Evolutionary conservation across 2,888 invertebrate species (phyloP), one percentile per base, ranked within the genome.

Genomic region (Cyaniris semiargus): DNA sequence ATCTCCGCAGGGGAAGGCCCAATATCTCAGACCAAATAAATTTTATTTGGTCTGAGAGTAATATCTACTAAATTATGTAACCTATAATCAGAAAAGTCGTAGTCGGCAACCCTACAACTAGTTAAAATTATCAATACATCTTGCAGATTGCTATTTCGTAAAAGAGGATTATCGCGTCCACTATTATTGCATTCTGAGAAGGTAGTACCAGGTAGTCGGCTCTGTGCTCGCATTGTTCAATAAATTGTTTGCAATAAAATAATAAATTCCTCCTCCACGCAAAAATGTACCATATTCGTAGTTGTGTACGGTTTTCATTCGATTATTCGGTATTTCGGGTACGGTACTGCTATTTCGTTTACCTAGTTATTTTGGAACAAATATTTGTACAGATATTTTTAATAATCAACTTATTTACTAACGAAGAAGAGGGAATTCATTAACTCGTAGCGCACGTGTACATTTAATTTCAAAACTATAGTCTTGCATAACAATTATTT

Each of bases 101-200:
- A 78, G 23, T 75, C 83, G 87, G 74, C 89, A 93, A 81, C 93
- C 93, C 92, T 92, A 82, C 75, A 76, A 71, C 79, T 83, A 83
- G 83, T 85, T 85, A 80, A 83, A 86, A 85, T 87, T 85, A 85
- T 87, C 85, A 84, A 86, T 85, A 88, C 89, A 90, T 90, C 90
- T 89, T 88, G 89, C 89, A 88, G 88, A 90, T 91, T 90, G 88
- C 87, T 89, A 88, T 90, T 91, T 88, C 87, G 83, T 86, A 86
- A 90, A 88, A 90, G 88, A 90, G 91, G 92, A 92, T 93, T 92
- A 92, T 87, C 76, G 84, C 85, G 86, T 89, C 89, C 88, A 86
- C 88, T 85, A 91, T 93, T 92, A 91, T 90, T 86, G 88, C 83
- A 84, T 94, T 93, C 93, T 88, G 85, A 89, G 93, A 94, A 93